Percentiles rank a stretch among this genome's conserved stretches.
These are phyloP conservation scores for Drosophila arizonae DNA, from an alignment of 1,140 invertebrate species.

Conservation along the genomic window DNA sequence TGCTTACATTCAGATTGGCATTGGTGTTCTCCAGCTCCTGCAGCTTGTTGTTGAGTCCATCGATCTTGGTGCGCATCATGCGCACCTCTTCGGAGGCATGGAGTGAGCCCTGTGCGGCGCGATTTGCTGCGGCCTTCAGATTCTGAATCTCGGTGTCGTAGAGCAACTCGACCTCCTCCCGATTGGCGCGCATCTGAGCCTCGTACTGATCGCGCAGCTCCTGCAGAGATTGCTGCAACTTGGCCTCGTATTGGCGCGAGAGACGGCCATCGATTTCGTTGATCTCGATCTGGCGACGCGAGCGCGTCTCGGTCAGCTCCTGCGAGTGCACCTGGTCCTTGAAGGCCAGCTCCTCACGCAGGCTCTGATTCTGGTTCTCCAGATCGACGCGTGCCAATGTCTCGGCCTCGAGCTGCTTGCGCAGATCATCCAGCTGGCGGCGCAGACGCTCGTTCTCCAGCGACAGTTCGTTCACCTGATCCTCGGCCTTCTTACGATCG, in stretches of 20 bases:
- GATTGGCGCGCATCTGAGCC: conserved; percentile 91
- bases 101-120: conserved; percentile 87
- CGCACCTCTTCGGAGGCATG: conserved; percentile 90
- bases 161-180: conserved; percentile 92
- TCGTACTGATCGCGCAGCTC: conserved; percentile 97
- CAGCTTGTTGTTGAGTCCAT: conserved; percentile 88
- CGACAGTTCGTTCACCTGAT: conserved; percentile 90
- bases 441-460: conserved; percentile 90
- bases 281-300: conserved; percentile 89
- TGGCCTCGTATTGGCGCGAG: conserved; percentile 96
- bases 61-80: conserved; percentile 88
- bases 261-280: conserved; percentile 91
- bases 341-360: conserved; percentile 96
- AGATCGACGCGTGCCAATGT: conserved; percentile 95
- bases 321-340: conserved; percentile 93
- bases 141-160: conserved; percentile 93
- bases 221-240: conserved; percentile 95
- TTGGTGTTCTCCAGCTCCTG: conserved; percentile 90
- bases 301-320: conserved; percentile 94
- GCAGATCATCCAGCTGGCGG: conserved; percentile 89
- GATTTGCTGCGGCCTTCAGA: conserved; percentile 86
- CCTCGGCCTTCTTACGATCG: conserved; percentile 91
- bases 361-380: conserved; percentile 95
- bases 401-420: conserved; percentile 95
- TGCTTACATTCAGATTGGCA: conserved; percentile 85